phyloP scores from a whole-genome alignment of 2,888 invertebrate genomes.

The Pammene fasciana region DNA sequence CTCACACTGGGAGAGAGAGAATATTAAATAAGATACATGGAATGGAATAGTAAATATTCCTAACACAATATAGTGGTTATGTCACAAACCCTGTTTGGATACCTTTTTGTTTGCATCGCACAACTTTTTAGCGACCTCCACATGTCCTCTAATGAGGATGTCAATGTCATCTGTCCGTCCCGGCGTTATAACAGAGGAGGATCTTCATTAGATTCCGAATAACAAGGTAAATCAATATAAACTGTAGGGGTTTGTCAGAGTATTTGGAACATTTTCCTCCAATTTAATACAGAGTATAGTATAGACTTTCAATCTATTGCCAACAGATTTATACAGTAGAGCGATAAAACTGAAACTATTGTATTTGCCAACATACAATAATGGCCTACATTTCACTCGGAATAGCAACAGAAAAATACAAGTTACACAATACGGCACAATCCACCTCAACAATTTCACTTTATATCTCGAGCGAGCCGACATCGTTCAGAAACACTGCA shows the following conservation, averaged over 20 bases:
- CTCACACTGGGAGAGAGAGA: too few relatives aligned
- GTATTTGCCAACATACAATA: constrained; percentile 34
- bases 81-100: too few relatives aligned
- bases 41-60: too few relatives aligned
- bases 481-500: constrained; percentile 58
- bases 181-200: constrained; percentile 46
- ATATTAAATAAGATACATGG: too few relatives aligned
- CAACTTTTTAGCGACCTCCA: constrained; percentile 53
- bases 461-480: constrained; percentile 52
- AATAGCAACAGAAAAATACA: constrained; percentile 42
- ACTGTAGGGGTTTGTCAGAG: neutral
- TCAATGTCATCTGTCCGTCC: constrained; percentile 53
- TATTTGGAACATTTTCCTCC: neutral
- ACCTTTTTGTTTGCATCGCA: constrained; percentile 47
- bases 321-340: constrained; percentile 16
- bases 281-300: neutral
- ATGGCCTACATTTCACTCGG: constrained; percentile 40
- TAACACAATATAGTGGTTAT: too few relatives aligned
- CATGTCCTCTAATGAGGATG: constrained; percentile 50
- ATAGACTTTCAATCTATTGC: neutral
- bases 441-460: constrained; percentile 65
- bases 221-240: constrained; percentile 42
- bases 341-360: constrained; percentile 33
- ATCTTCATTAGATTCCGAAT: constrained; percentile 58
- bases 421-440: constrained; percentile 59